Evolutionary conservation across 2,888 invertebrate genomes (phyloP).

Genomic region (Amblyteles armatorius): DNA sequence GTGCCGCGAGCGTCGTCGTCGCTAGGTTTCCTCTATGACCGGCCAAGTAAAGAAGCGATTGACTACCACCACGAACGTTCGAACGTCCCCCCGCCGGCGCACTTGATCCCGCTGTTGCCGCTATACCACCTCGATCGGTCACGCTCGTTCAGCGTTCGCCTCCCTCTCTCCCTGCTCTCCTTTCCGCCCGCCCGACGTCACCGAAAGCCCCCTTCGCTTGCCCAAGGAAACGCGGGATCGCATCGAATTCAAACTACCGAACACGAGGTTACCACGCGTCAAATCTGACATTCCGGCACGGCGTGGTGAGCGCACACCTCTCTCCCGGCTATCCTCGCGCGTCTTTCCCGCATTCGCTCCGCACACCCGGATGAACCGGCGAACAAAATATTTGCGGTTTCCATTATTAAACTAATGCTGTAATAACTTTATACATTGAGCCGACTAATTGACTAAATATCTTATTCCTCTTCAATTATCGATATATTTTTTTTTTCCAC

Average conservation of each 20-base stretch:
- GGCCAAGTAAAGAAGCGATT: constrained; percentile 79
- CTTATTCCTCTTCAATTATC: too few relatives aligned
- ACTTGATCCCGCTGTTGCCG: constrained; percentile 42
- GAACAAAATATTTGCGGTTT: too few relatives aligned
- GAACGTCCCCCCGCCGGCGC: constrained; percentile 60
- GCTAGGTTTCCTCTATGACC: constrained; percentile 78
- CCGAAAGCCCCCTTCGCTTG: constrained; percentile 71
- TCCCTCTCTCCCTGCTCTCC: not conserved
- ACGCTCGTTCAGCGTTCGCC: constrained; percentile 7
- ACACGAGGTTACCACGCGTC: constrained; percentile 85
- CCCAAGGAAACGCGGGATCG: constrained; percentile 85
- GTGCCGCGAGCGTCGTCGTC: constrained; percentile 27
- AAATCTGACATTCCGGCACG: constrained; percentile 81
- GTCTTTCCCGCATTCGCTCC: not conserved
- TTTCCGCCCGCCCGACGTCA: constrained; percentile 35
- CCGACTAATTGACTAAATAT: too few relatives aligned
- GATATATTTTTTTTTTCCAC: too few relatives aligned
- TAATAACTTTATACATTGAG: too few relatives aligned
- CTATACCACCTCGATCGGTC: constrained; percentile 9
- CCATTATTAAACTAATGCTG: too few relatives aligned
- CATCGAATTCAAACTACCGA: constrained; percentile 84
- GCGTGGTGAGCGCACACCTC: constrained; percentile 60
- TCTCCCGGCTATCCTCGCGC: constrained; percentile 49
- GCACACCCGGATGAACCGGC: too few relatives aligned
- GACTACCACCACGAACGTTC: constrained; percentile 66